phyloP scores from a whole-genome alignment of 2,888 invertebrate species.

The Prenolepis imparis region DNA sequence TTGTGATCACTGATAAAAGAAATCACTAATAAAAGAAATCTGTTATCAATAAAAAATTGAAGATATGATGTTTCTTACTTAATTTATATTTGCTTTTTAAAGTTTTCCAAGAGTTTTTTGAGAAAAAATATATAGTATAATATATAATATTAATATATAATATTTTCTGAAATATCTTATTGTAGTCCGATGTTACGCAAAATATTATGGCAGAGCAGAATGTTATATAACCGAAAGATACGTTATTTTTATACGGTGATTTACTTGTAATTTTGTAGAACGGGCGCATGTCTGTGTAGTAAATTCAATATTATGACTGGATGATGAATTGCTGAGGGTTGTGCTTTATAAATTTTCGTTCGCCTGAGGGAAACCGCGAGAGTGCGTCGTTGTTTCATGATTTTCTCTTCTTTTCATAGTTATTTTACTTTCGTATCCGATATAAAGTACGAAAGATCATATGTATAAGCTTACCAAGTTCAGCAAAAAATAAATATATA shows the following conservation, averaged over 20 bases:
- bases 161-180: conserved; percentile 21
- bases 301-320: conserved; percentile 55
- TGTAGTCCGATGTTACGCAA: neutral
- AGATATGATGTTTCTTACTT: neutral
- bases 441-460: neutral
- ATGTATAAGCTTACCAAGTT: neutral
- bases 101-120: neutral
- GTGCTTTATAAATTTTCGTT: conserved; percentile 45
- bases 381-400: neutral
- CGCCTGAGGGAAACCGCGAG: conserved; percentile 37
- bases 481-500: neutral
- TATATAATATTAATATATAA: too few relatives aligned
- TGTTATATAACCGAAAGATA: neutral
- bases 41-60: neutral
- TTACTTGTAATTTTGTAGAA: conserved; percentile 25
- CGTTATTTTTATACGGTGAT: conserved; percentile 39
- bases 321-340: conserved; percentile 57
- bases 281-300: neutral
- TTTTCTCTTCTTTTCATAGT: neutral
- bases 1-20: neutral
- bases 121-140: conserved; percentile 11
- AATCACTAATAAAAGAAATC: neutral
- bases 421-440: conserved; percentile 16
- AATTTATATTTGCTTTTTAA: neutral
- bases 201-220: neutral